Base-by-base conservation (phyloP, 2,888 invertebrate genomes). In the Sminthurides aquaticus region DNA sequence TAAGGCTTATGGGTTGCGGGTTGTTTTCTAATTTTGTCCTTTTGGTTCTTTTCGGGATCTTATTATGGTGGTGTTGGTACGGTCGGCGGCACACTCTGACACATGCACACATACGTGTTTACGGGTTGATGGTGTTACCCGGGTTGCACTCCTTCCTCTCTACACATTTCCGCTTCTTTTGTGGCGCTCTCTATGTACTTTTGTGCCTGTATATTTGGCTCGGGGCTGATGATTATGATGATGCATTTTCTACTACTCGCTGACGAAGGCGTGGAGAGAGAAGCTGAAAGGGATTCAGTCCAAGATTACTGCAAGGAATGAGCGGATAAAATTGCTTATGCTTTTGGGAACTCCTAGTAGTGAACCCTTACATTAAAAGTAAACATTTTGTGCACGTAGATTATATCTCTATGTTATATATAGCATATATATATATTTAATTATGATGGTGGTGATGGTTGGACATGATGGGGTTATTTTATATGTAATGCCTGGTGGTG, bases 221-320 rank as follows among this genome's bases (percentile, higher is more conserved):
- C 24, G 22, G n/a, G 22, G 2, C 24, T 54, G 54, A 5, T 5
- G 54, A 20, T 24, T n/a, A 22, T 57, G 57, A 34, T 34, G 43
- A 34, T 34, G 43, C 43, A 34, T 34, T 34, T 34, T 15, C 49
- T 56, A 49, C 49, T 56, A 49, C 48, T 20, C 5, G 49, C 20
- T 27, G 62, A 49, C 55, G 57, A 65, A 74, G 74, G 69, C 69
- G 65, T 68, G 71, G 70, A 69, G 69, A 68, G 73, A 75, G 60
- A 71, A 70, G 62, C 72, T 73, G 74, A 89, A 89, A 80, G 85
- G 86, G 79, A 85, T 93, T 78, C 90, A 91, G 81, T 88, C 87
- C 82, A 90, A 90, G 84, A 89, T 93, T 78, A 85, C 87, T 78
- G 88, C 90, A 81, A 87, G 90, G 75, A 87, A 87, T 79, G 92